Base-by-base conservation (phyloP, 30 jellyfish, hydroid and myxozoan species). In the Sanderia malayensis region DNA sequence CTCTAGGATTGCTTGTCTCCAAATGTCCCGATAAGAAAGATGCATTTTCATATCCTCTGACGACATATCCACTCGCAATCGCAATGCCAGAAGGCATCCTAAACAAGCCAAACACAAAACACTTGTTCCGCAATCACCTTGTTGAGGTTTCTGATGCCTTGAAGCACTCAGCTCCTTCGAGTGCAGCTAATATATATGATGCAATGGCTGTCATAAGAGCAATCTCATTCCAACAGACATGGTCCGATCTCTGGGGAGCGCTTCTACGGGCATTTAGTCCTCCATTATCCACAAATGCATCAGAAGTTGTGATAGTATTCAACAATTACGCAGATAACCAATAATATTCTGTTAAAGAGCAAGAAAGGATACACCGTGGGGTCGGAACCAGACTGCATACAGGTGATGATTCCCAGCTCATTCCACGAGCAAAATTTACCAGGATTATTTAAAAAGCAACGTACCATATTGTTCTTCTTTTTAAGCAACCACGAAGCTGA, bases 221-320 rank as follows among this genome's bases (percentile, higher is more conserved):
- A 41, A 41, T 41, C 55, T 15, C 55, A 41, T 41, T 15, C 55
- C 55, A 41, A 41, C 55, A 15, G 55, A 41, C 55, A 41, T 41
- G 55, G 55, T 41, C 55, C 15, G 55, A 41, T 41, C 55, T 41
- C 55, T 41, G 55, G 55, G 55, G 55, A 41, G 55, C 55, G 11
- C 55, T 41, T 41, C 55, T 41, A 41, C 8, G 55, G 55, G 55
- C 55, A 41, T 41, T 41, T 15, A 41, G 55, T 41, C 55, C 55
- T 41, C 55, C 15, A 15, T 41, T 41, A 41, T 41, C 55, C 55
- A 41, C 55, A 41, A 41, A 41, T 41, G 11, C 55, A 41, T 41
- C 55, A 15, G 55, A 41, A 41, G 8, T 6, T 41, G 55, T 41
- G 55, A 41, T 41, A 6, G 55, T 41, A 41, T 41, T 41, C 55